Base-by-base conservation (phyloP, 2,113 vertebrate species). In the Bambusicola thoracicus region DNA sequence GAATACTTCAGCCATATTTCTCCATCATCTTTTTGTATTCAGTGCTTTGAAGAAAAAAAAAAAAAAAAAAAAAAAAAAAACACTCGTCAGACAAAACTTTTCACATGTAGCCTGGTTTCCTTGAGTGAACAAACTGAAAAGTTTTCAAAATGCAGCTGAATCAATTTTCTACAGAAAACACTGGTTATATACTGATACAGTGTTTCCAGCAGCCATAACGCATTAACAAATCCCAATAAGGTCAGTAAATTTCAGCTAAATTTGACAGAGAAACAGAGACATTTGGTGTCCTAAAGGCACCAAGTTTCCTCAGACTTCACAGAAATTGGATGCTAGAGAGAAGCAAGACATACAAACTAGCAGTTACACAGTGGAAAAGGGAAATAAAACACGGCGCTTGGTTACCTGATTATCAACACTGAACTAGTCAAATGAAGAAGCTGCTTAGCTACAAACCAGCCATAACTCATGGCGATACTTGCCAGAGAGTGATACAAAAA, bases 341-440 rank as follows among this genome's bases (percentile, higher is more conserved):
- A 65, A 85, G 92, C 27, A 80, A 95, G 79, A 91, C 85, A 91
- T 77, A 95, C 67, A 95, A 89, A 96, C 92, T 85, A 90, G 82
- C 81, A 79, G 70, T 75, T 58, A 62, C 75, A 87, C 85, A 91
- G 90, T 77, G 27, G 82, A 94, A 80, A 77, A 91, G 49, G 65
- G 85, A 90, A 94, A 91, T 68, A 93, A 85, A 91, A 90, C 72
- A 85, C 93, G 92, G 92, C 92, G 43, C 27, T 53, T 10, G 27
- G 15, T 17, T 53, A 17, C 15, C 15, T 53, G 51, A 17, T 30
- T 53, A 53, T 29, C 51, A 53, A 93, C 78, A 95, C 95, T 89
- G 74, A 95, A 87, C 74, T 62, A 75, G 87, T 92, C 91, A 92
- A 94, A 69, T 85, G 81, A 95, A 85, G 74, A 70, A 68, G 69